Evolutionary conservation across 2,797 vertebrate species (phyloP), one percentile per base, ranked within the genome.

Genomic region (Sebastes hubbsi): DNA sequence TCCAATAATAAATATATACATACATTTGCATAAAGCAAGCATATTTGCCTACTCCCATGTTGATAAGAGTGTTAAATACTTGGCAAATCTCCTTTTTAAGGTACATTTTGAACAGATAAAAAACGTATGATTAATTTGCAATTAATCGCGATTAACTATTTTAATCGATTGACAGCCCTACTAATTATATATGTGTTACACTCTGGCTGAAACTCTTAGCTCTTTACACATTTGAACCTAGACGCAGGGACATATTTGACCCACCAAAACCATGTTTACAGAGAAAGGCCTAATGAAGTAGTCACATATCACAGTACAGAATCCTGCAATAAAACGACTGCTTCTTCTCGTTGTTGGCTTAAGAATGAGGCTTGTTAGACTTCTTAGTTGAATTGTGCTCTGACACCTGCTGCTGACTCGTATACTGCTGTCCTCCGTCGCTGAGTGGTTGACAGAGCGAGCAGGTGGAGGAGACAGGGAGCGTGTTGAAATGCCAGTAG

Each of bases 381-480:
- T 58, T 59, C 14, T 5, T 18, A 6, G 77, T 14, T 27, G 24
- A 30, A 52, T 58, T 18, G 68, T 42, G 25, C 63, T 62, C 16
- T 6, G 29, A 77, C 72, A 79, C 60, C 72, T 83, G 67, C 59
- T 64, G 78, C 67, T 74, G 64, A 55, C 78, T 71, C 2, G 32
- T 20, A 46, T 18, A 7, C 55, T 8, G 54, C 52, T 22, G 49
- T 66, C 66, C 55, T 77, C 60, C 14, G 12, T 60, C 13, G 4
- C 42, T 34, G 66, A 66, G 65, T 65, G 38, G 25, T 5, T 49
- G 18, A 32, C 16, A 30, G 22, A 58, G 54, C 1, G 34, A 75
- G 63, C 73, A 80, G 81, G 70, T 78, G 64, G 69, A 72, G 5
- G 52, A 49, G 66, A 78, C 67, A 10, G 55, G 38, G 58, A 70